Evolutionary conservation across 1,140 invertebrate species (phyloP).

Genomic region (Lanistes nyassanus): DNA sequence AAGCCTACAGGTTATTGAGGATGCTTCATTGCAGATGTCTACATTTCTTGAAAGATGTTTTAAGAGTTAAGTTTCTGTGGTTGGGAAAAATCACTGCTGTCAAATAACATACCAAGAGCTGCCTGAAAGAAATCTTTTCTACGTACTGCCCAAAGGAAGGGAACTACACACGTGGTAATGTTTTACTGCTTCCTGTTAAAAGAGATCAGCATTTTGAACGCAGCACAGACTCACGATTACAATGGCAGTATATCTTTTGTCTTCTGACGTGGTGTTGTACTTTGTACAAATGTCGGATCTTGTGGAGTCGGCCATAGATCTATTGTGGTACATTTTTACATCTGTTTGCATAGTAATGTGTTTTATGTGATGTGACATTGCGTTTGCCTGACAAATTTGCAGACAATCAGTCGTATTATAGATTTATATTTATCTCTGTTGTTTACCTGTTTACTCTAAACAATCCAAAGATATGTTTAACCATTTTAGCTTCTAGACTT

Average conservation of each 20-base stretch:
- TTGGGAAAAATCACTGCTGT: too few relatives aligned
- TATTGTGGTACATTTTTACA: not conserved
- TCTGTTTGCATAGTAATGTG: not conserved
- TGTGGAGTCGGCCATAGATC: not conserved
- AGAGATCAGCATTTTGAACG: too few relatives aligned
- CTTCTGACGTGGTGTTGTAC: not conserved
- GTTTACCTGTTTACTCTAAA: not conserved
- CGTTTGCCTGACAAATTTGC: not conserved
- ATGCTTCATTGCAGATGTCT: too few relatives aligned
- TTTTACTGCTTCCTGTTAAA: too few relatives aligned
- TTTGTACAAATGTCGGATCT: not conserved
- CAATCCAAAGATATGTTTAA: conserved; percentile 11
- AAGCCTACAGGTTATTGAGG: too few relatives aligned
- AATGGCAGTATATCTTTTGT: not conserved
- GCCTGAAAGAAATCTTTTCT: too few relatives aligned
- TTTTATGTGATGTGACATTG: not conserved
- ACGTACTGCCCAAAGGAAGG: too few relatives aligned
- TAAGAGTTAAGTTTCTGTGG: too few relatives aligned
- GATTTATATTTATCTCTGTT: conserved; percentile 5
- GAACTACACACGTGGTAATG: too few relatives aligned
- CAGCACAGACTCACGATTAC: not conserved
- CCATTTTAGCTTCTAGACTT: not conserved
- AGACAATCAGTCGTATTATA: conserved; percentile 2
- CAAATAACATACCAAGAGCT: too few relatives aligned
- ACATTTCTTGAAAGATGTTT: too few relatives aligned